A percentile compares a stretch with the other conserved stretches of the same genome.
These are phyloP conservation scores for Eulithis prunata DNA, from an alignment of 2,888 invertebrate species.

Conservation along the genomic window DNA sequence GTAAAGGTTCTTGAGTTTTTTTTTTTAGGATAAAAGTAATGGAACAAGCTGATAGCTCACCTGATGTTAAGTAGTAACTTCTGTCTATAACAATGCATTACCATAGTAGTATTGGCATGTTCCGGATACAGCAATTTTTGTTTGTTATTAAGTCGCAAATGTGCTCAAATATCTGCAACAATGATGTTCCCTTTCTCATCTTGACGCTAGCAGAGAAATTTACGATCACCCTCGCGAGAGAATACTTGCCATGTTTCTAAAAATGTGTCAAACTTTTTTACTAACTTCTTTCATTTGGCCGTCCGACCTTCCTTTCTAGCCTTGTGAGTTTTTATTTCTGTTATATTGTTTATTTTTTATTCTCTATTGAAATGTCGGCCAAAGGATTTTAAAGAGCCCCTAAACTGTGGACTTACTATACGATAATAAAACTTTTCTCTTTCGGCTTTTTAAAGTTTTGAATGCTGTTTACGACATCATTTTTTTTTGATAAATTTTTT, in stretches of 20 bases:
- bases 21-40: no score
- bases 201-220: conserved; percentile 78
- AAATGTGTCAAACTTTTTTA: conserved; percentile 84
- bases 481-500: background rate
- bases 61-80: no score
- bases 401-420: conserved; percentile 67
- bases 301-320: conserved; percentile 76
- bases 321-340: conserved; percentile 72
- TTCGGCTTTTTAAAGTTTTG: conserved; percentile 49
- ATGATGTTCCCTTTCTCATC: conserved; percentile 82
- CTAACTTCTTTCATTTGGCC: conserved; percentile 82
- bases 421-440: conserved; percentile 66
- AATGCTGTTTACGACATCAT: conserved; percentile 26
- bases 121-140: no score
- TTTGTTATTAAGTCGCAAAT: conserved; percentile 42
- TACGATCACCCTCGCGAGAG: conserved; percentile 75
- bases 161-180: conserved; percentile 79
- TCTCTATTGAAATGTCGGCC: conserved; percentile 76
- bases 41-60: no score
- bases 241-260: conserved; percentile 82
- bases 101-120: no score
- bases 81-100: no score
- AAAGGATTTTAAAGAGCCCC: conserved; percentile 68
- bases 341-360: conserved; percentile 79
- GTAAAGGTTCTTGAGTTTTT: no score